Evolutionary conservation across 2,888 invertebrate species (phyloP).

Genomic region (Parnassius glacialis): DNA sequence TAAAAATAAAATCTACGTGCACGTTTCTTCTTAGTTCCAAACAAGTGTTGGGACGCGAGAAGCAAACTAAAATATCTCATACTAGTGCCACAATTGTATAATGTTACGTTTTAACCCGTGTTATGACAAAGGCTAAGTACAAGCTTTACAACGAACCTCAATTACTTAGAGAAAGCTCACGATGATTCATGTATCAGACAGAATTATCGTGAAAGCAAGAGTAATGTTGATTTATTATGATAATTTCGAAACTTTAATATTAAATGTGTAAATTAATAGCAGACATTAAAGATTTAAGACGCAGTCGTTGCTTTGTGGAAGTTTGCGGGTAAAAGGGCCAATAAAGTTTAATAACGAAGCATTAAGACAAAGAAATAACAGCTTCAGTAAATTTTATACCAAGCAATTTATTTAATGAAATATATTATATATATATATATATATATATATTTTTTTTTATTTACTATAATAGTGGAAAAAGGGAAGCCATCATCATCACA

Average conservation of each 20-base stretch:
- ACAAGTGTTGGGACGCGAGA: conserved; percentile 40
- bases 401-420: too few relatives aligned
- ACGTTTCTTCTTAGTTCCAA: conserved; percentile 47
- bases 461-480: too few relatives aligned
- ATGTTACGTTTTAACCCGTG: conserved; percentile 6
- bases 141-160: conserved; percentile 3
- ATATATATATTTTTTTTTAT: neutral
- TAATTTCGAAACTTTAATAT: conserved; percentile 3
- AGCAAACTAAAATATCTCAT: conserved; percentile 37
- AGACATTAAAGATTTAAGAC: conserved; percentile 13
- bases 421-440: too few relatives aligned
- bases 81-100: conserved; percentile 21
- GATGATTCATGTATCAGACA: conserved; percentile 10
- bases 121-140: neutral
- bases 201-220: conserved; percentile 4
- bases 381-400: too few relatives aligned
- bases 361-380: neutral
- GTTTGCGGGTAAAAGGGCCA: conserved; percentile 3
- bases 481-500: too few relatives aligned
- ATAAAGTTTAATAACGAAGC: neutral
- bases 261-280: conserved; percentile 10
- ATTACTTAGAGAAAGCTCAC: conserved; percentile 9
- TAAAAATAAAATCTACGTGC: conserved; percentile 52
- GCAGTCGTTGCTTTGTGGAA: conserved; percentile 10
- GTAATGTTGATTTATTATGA: conserved; percentile 16